Conservation (phyloP, 1,140 invertebrate genomes). For the Lepidurus couesii region DNA sequence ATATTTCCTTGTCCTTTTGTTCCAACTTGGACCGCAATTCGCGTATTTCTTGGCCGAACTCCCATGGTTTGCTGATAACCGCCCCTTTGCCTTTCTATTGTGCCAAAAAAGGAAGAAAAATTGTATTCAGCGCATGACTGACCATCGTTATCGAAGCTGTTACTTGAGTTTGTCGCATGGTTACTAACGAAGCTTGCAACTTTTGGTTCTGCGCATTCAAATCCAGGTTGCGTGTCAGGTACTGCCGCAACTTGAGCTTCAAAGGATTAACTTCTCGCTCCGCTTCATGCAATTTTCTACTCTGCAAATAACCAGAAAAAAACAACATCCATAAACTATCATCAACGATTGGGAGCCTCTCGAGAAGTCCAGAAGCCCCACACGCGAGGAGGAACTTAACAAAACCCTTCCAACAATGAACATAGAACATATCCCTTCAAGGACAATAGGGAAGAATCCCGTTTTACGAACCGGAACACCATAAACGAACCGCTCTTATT, state of each 20-base stretch:
- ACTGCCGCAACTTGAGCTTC: slow-evolving; percentile 32
- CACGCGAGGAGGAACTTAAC: too few relatives aligned
- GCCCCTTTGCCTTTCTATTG: neutral
- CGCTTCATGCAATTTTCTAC: slow-evolving; percentile 32
- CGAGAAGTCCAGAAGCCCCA: too few relatives aligned
- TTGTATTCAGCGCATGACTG: neutral
- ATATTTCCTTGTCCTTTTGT: slow-evolving; percentile 46
- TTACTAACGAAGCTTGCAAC: slow-evolving; percentile 4
- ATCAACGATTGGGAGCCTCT: too few relatives aligned
- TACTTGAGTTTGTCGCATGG: slow-evolving; percentile 10
- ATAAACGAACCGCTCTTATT: too few relatives aligned
- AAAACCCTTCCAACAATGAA: too few relatives aligned
- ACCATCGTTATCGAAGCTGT: neutral
- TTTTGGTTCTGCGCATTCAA: slow-evolving; percentile 31
- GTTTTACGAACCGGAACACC: too few relatives aligned
- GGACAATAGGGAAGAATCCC: too few relatives aligned
- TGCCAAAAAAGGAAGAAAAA: neutral
- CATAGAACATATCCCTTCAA: too few relatives aligned
- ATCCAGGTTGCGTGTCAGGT: slow-evolving; percentile 32
- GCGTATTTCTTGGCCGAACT: slow-evolving; percentile 23
- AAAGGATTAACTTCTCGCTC: slow-evolving; percentile 32
- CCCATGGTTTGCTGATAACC: slow-evolving; percentile 10
- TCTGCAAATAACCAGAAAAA: slow-evolving; percentile 29
- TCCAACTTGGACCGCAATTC: slow-evolving; percentile 45
- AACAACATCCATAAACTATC: neutral